Evolutionary conservation across 1,140 invertebrate species (phyloP).

Genomic region (Scaptodrosophila lebanonensis): DNA sequence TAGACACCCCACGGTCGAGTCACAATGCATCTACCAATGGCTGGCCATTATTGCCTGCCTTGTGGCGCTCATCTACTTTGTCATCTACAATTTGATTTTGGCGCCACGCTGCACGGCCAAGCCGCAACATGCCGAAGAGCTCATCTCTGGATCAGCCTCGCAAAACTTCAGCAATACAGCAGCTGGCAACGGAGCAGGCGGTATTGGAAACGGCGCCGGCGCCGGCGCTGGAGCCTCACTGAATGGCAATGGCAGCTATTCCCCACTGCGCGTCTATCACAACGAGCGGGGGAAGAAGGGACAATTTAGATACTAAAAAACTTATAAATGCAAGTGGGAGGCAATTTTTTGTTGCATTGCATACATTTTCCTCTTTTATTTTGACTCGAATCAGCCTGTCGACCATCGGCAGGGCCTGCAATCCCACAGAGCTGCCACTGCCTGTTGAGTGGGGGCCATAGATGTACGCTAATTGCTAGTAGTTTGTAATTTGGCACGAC

Average conservation of each 20-base stretch:
- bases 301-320: conserved; percentile 85
- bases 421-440: no score
- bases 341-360: conserved; percentile 10
- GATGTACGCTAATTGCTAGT: no score
- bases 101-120: conserved; percentile 84
- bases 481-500: no score
- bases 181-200: conserved; percentile 40
- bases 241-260: conserved; percentile 81
- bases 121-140: conserved; percentile 78
- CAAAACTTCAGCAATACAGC: conserved; percentile 75
- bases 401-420: no score
- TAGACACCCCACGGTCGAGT: conserved; percentile 45
- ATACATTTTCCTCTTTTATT: no score
- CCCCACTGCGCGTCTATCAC: conserved; percentile 86
- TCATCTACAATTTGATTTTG: conserved; percentile 84
- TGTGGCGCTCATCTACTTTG: conserved; percentile 82
- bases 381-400: no score
- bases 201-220: conserved; percentile 37
- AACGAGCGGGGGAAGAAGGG: conserved; percentile 86
- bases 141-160: conserved; percentile 76
- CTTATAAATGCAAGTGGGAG: conserved; percentile 6
- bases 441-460: no score
- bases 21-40: conserved; percentile 79
- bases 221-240: conserved; percentile 38
- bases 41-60: conserved; percentile 82